phyloP scores from a whole-genome alignment of 2,888 invertebrate genomes.

The Nycteola revayana region DNA sequence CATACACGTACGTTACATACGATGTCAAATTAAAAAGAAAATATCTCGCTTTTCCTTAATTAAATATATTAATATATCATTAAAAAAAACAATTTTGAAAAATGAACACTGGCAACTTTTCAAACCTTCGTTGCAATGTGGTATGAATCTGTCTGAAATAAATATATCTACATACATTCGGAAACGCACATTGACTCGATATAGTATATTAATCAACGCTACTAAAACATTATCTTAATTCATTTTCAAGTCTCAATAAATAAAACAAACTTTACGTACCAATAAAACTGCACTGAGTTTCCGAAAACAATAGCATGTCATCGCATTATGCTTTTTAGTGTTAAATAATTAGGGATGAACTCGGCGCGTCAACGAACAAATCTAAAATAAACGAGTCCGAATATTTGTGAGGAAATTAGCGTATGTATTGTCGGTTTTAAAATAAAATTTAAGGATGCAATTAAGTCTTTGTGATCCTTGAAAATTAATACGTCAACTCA shows the following conservation, averaged over 20 bases:
- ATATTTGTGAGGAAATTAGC: constrained; percentile 39
- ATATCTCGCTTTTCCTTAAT: too few species aligned
- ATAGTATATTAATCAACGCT: constrained; percentile 1
- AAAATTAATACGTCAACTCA: constrained; percentile 65
- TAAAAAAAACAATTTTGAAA: too few species aligned
- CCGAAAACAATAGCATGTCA: constrained; percentile 46
- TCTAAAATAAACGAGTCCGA: constrained; percentile 51
- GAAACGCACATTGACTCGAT: constrained; percentile 1
- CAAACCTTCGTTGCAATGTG: constrained; percentile 1
- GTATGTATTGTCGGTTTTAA: constrained; percentile 68
- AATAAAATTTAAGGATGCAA: constrained; percentile 73
- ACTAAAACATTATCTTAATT: constrained; percentile 32
- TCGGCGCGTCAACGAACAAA: constrained; percentile 43
- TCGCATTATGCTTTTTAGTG: constrained; percentile 60
- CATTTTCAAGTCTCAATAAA: constrained; percentile 65
- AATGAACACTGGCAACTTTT: constrained; percentile 9
- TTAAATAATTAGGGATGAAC: constrained; percentile 59
- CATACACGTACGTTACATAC: too few species aligned
- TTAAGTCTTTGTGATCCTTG: constrained; percentile 68
- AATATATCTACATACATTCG: too few species aligned
- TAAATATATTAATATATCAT: too few species aligned
- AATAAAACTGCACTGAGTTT: constrained; percentile 53
- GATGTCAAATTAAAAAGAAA: too few species aligned
- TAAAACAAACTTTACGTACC: constrained; percentile 61
- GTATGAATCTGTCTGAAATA: constrained; percentile 13